Evolutionary conservation across 2,113 vertebrate genomes (phyloP).

Genomic region (Triplophysa siluroides): DNA sequence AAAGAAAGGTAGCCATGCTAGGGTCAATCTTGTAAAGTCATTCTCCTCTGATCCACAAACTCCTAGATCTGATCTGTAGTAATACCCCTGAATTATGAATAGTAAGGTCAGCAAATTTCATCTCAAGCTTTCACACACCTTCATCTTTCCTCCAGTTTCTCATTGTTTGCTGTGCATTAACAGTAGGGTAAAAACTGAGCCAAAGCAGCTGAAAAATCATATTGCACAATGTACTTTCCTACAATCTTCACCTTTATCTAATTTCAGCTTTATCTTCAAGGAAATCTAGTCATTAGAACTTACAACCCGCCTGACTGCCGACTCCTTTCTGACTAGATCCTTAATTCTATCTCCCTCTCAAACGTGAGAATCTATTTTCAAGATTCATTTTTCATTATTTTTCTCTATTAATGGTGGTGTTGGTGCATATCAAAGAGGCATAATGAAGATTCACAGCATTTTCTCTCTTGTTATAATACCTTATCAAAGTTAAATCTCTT

Average conservation of each 20-base stretch:
- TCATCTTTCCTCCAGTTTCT: conserved; percentile 7
- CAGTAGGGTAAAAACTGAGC: conserved; percentile 17
- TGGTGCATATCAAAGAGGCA: conserved; percentile 75
- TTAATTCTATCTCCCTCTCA: conserved; percentile 48
- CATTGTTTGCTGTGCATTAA: conserved; percentile 39
- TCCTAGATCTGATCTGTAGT: neutral
- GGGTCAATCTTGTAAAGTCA: neutral
- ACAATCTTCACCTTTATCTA: conserved; percentile 48
- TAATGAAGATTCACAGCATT: conserved; percentile 84
- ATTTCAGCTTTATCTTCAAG: conserved; percentile 43
- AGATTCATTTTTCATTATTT: conserved; percentile 59
- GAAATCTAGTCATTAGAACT: conserved; percentile 22
- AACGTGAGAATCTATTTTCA: conserved; percentile 59
- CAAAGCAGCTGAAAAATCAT: conserved; percentile 18
- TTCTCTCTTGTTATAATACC: conserved; percentile 79
- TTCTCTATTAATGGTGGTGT: conserved; percentile 69
- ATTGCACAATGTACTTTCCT: conserved; percentile 41
- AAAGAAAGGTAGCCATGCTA: neutral
- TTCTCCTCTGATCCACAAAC: conserved; percentile 8
- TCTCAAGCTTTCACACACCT: neutral
- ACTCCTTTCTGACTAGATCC: neutral
- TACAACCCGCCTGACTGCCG: neutral
- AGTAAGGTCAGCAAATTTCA: conserved; percentile 36
- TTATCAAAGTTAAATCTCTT: conserved; percentile 82
- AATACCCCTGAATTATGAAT: conserved; percentile 22